Evolutionary conservation across 2,113 vertebrate species (phyloP), one percentile per base, ranked within the genome.

Genomic region (Scolopax mira): DNA sequence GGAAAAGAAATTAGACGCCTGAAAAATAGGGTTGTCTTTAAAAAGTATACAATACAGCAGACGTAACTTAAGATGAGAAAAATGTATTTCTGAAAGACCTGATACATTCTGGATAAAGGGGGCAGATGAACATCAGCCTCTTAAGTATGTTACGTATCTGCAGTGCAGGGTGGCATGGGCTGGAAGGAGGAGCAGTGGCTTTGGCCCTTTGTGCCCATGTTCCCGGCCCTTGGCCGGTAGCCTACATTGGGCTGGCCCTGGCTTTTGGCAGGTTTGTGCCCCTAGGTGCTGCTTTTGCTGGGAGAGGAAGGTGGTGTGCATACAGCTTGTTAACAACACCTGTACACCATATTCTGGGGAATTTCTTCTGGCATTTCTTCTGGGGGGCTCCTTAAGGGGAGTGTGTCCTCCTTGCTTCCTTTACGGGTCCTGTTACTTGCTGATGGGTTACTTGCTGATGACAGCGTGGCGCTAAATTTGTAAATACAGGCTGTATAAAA

Each of bases 171-270:
- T 18, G 13, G 3, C 28, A 1, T 0, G 2, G 58, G 11, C 22
- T 3, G 3, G 18, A 31, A 35, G 7, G 7, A 18, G 25, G 4
- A 7, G 46, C 0, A 0, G 25, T 22, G 49, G 19, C 51, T 65
- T 87, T 73, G 64, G 37, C 10, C n/a, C 49, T 35, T 42, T 10
- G 13, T 41, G 46, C 49, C 16, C 1, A 0, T n/a, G 16, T 75
- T 75, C n/a, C 57, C 5, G 6, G n/a, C 6, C 7, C 46, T 58
- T 31, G 27, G 7, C 39, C n/a, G 16, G 77, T 17, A 91, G 44
- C 42, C 22, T 3, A 11, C 0, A 0, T 9, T 23, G 52, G 28
- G 19, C 65, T 79, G n/a, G 24, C 37, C 69, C 35, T 0, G 5
- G 37, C 16, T 78, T 84, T 44, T 24, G n/a, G 71, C 37, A 21